A percentile compares a stretch with the other conserved stretches of the same genome.
Conservation (phyloP, 2,888 invertebrate species). For the Agrotis ipsilon region DNA sequence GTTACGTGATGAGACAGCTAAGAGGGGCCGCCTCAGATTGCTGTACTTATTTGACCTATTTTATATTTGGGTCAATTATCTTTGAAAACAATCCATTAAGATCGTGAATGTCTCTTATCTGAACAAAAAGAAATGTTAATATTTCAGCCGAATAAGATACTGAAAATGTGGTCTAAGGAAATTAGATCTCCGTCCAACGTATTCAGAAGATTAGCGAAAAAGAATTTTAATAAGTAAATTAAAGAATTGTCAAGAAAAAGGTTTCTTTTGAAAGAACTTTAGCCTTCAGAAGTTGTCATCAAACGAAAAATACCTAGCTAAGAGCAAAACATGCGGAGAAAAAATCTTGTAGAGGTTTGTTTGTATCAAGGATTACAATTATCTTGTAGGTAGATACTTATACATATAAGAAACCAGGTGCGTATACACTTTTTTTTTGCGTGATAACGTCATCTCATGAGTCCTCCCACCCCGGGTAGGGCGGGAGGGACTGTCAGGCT, state of each 20-base stretch:
- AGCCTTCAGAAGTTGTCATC: slow-evolving; percentile 14
- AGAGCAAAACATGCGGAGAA: neutral
- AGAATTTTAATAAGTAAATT: slow-evolving; percentile 35
- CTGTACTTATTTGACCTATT: neutral
- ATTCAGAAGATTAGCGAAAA: slow-evolving; percentile 9
- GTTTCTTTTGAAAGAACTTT: slow-evolving; percentile 24
- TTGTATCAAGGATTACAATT: too few relatives aligned
- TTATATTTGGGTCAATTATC: neutral
- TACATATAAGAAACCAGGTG: too few relatives aligned
- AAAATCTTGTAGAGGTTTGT: neutral
- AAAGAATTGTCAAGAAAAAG: slow-evolving; percentile 30
- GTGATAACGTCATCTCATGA: too few relatives aligned
- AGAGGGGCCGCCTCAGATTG: too few relatives aligned
- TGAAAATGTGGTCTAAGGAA: neutral
- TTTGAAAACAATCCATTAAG: neutral
- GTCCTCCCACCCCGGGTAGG: too few relatives aligned
- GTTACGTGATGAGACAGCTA: too few relatives aligned
- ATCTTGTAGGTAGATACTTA: too few relatives aligned
- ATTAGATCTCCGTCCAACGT: slow-evolving; percentile 19
- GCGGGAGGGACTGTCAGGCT: too few relatives aligned
- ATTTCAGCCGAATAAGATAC: neutral
- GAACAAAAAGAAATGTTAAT: neutral
- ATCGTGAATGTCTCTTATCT: neutral
- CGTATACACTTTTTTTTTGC: too few relatives aligned
- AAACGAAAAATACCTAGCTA: slow-evolving; percentile 9